Percentiles rank a stretch among this genome's conserved stretches.
These are phyloP conservation scores for Hirundo rustica DNA, from an alignment of 2,797 vertebrate genomes.

Conservation along the genomic window DNA sequence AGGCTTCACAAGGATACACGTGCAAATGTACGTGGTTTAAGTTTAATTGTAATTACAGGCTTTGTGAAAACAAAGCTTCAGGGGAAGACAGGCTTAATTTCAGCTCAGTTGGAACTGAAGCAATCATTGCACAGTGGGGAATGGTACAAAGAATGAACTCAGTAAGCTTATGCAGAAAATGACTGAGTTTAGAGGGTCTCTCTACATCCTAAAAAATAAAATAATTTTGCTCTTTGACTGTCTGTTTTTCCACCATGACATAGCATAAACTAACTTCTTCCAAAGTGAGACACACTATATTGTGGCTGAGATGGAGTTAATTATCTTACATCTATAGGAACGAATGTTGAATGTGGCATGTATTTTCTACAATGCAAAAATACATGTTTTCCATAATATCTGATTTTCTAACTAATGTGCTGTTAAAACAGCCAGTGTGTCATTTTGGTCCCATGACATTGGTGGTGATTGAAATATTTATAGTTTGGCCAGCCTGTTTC, in stretches of 20 bases:
- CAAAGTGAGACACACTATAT: neutral
- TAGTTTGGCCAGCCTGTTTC: neutral
- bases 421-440: neutral
- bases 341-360: fast-evolving
- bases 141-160: neutral
- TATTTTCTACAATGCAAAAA: neutral
- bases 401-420: neutral
- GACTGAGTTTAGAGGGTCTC: neutral
- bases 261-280: neutral
- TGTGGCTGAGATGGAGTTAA: neutral
- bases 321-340: neutral
- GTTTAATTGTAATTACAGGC: neutral
- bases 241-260: neutral
- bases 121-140: neutral
- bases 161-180: neutral
- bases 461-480: neutral
- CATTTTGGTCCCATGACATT: neutral
- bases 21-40: neutral
- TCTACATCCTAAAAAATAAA: neutral
- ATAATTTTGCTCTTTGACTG: neutral
- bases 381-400: neutral
- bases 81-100: neutral
- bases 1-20: neutral
- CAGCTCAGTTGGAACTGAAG: neutral
- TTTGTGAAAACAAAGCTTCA: neutral